Conservation (phyloP, 1,140 invertebrate genomes). For the Dryas iulia region DNA sequence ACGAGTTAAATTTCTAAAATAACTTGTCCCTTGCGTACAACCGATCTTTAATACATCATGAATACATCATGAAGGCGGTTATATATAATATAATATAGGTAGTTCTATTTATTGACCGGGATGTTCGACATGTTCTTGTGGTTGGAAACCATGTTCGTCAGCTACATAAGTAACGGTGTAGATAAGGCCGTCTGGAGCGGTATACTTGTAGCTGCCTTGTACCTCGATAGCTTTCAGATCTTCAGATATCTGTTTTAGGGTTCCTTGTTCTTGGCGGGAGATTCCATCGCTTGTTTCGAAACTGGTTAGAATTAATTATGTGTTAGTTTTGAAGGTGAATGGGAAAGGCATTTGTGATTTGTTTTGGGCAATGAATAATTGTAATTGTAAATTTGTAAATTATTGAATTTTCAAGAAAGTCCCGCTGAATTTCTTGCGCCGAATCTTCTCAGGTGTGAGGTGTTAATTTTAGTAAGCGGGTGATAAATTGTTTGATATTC, state of each 20-base stretch:
- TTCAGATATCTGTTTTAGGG: slow-evolving; percentile 60
- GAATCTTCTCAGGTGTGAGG: too few species aligned
- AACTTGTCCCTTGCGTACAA: neutral
- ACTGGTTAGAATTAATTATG: slow-evolving; percentile 30
- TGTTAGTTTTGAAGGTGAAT: neutral
- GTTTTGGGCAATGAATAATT: too few species aligned
- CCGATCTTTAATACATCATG: neutral
- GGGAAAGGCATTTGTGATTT: too few species aligned
- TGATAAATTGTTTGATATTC: too few species aligned
- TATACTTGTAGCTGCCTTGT: slow-evolving; percentile 81
- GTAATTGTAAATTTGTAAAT: too few species aligned
- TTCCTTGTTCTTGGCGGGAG: slow-evolving; percentile 65
- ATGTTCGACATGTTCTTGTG: slow-evolving; percentile 67
- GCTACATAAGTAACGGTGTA: slow-evolving; percentile 82
- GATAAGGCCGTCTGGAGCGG: slow-evolving; percentile 79
- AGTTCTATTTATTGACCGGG: slow-evolving; percentile 39
- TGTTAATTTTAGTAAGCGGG: too few species aligned
- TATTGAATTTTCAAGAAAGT: too few species aligned
- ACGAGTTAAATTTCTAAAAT: neutral
- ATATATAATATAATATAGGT: neutral
- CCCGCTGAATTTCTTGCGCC: too few species aligned
- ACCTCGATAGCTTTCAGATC: slow-evolving; percentile 62
- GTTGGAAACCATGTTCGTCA: slow-evolving; percentile 80
- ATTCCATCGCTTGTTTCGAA: slow-evolving; percentile 72
- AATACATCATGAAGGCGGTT: neutral